Conservation (phyloP, 2,888 invertebrate genomes). For the Caenorhabditis zanzibari region DNA sequence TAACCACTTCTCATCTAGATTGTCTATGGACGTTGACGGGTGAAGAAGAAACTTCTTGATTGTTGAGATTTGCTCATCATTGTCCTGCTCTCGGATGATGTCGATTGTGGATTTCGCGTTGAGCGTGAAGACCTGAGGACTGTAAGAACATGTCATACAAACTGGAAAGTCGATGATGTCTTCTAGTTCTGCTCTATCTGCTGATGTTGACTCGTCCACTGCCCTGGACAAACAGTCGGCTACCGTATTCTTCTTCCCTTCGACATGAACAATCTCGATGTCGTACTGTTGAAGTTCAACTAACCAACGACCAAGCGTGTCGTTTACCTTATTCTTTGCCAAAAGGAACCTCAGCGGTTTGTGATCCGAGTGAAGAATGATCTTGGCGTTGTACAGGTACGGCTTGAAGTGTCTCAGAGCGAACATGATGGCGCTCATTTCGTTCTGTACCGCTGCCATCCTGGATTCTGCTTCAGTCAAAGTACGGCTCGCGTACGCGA, state of each 20-base stretch:
- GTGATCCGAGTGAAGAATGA: slow-evolving; percentile 51
- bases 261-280: slow-evolving; percentile 83
- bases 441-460: slow-evolving; percentile 71
- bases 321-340: slow-evolving; percentile 83
- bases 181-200: background rate
- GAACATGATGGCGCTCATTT: slow-evolving; percentile 74
- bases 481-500: slow-evolving; percentile 74
- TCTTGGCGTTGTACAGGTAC: slow-evolving; percentile 33
- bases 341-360: slow-evolving; percentile 46
- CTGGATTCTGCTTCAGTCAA: slow-evolving; percentile 66
- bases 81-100: background rate
- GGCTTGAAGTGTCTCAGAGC: slow-evolving; percentile 59
- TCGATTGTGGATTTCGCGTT: background rate
- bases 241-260: slow-evolving; percentile 83
- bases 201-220: background rate
- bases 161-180: slow-evolving; percentile 4
- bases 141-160: background rate
- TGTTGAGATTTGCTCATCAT: background rate
- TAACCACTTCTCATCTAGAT: background rate
- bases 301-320: slow-evolving; percentile 85
- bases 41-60: background rate
- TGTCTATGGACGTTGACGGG: background rate
- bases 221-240: slow-evolving; percentile 7
- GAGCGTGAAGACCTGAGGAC: background rate
- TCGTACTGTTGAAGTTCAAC: slow-evolving; percentile 84